Base-by-base conservation (phyloP, 2,888 invertebrate genomes). In the Himalopsyche anomala region DNA sequence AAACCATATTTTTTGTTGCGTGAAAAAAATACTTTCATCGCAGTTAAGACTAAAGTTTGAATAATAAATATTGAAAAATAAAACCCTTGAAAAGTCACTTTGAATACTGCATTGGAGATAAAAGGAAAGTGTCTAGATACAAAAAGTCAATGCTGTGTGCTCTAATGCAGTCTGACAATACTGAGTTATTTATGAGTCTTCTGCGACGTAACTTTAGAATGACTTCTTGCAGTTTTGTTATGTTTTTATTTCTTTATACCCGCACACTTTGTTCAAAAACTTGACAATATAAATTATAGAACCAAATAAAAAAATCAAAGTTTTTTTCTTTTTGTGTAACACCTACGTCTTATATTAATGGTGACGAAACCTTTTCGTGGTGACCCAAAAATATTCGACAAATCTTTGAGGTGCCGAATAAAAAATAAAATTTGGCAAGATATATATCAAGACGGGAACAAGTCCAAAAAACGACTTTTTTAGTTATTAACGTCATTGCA, bases 131-230 rank as follows among this genome's bases (percentile, higher is more conserved):
- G 28, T n/a, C 62, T 62, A 3, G 62, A 8, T 62, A 62, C 19
- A 4, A 62, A 62, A 19, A 62, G 62, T 62, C 62, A 62, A 62
- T 19, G 62, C 62, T 28, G 19, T 8, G 19, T 19, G 62, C 19
- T 62, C 19, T 62, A 62, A 62, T 62, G 62, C 62, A 62, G 62
- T 62, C 62, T 62, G 62, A 62, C 19, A 62, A 19, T 62, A 62
- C 11, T 3, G 62, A 62, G 62, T 62, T 62, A 62, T 62, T 62
- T 62, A 62, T 62, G 62, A 62, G 19, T 62, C 62, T 19, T 19
- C 62, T 8, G 62, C 8, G 19, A 19, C 62, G 19, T 19, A 62
- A 62, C 62, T 62, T 28, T 62, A 6, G 19, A 8, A 62, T 62
- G 19, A 62, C 62, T 62, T 19, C 19, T 62, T 62, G 62, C 62